Conservation (phyloP, 2,888 invertebrate species). For the Polyploca ridens region DNA sequence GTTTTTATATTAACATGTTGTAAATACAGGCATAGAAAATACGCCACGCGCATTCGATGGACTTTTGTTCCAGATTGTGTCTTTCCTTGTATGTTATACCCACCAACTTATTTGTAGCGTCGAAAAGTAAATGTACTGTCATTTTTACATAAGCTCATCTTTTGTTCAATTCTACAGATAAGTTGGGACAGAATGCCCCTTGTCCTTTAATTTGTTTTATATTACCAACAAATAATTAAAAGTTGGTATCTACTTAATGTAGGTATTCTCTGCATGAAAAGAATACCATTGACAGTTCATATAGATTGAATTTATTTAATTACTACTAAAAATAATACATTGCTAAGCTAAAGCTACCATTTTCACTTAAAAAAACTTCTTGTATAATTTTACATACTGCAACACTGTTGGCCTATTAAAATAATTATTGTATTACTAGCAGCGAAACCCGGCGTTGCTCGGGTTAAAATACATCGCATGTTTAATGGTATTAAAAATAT, state of each 20-base stretch:
- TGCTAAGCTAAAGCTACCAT: background rate
- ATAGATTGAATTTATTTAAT: background rate
- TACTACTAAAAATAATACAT: background rate
- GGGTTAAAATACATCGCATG: no score
- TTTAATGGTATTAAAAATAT: no score
- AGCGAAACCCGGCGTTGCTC: no score
- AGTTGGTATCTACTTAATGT: background rate
- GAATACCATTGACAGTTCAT: background rate
- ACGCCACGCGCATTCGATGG: background rate
- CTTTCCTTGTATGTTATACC: background rate
- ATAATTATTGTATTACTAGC: slow-evolving; percentile 1
- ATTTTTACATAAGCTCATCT: no score
- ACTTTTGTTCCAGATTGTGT: background rate
- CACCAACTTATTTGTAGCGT: background rate
- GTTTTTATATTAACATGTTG: background rate
- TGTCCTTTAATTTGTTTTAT: no score
- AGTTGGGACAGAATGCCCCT: no score
- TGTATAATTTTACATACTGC: background rate
- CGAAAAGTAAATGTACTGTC: no score
- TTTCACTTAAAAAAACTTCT: background rate
- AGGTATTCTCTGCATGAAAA: no score
- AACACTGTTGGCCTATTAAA: slow-evolving; percentile 9
- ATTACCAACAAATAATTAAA: no score
- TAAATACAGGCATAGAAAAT: background rate
- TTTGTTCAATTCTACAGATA: no score